phyloP scores from a whole-genome alignment of 2,888 invertebrate species.

The Harpalus rubripes region DNA sequence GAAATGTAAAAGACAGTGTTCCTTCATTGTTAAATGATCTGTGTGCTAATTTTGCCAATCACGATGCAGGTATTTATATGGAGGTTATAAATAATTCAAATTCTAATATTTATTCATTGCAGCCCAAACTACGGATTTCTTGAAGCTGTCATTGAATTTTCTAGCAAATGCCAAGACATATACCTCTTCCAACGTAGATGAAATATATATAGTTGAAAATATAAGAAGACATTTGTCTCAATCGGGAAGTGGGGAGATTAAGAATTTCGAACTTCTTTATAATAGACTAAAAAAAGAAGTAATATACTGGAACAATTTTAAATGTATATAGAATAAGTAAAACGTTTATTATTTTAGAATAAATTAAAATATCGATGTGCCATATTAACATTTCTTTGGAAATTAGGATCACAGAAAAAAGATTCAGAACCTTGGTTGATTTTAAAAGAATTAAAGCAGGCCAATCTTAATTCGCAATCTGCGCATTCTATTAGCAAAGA shows the following conservation, averaged over 20 bases:
- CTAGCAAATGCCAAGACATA: constrained; percentile 70
- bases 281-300: constrained; percentile 74
- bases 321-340: not conserved
- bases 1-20: constrained; percentile 67
- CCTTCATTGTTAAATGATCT: constrained; percentile 72
- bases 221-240: constrained; percentile 69
- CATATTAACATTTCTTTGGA: constrained; percentile 73
- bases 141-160: constrained; percentile 72
- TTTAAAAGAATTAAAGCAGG: constrained; percentile 71
- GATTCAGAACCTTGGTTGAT: constrained; percentile 68
- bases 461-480: constrained; percentile 68
- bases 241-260: constrained; percentile 71
- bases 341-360: constrained; percentile 70
- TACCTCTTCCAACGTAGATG: constrained; percentile 71
- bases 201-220: constrained; percentile 72
- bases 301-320: too few species aligned
- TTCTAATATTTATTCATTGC: constrained; percentile 65
- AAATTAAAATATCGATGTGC: constrained; percentile 73
- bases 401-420: constrained; percentile 70
- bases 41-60: constrained; percentile 74
- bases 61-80: constrained; percentile 71
- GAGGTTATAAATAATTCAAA: not conserved
- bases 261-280: constrained; percentile 74
- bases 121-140: constrained; percentile 72
- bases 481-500: constrained; percentile 71